A percentile compares a stretch with the other conserved stretches of the same genome.
phyloP scores from a whole-genome alignment of 1,140 invertebrate species.

The Cylas formicarius region DNA sequence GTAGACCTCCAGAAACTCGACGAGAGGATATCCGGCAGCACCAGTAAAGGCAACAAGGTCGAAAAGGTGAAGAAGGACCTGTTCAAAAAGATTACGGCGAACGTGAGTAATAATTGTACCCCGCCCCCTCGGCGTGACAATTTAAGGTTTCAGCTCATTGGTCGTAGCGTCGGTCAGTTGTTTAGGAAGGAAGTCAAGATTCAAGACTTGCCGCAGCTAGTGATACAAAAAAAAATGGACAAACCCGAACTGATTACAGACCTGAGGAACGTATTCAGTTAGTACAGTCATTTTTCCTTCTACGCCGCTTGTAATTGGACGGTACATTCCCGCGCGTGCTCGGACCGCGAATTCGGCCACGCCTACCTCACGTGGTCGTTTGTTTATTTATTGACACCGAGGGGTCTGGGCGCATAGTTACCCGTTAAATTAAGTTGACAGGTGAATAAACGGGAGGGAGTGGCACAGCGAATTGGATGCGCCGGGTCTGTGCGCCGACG shows the following conservation, averaged over 20 bases:
- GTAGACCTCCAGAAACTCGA: constrained; percentile 74
- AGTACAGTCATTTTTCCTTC: constrained; percentile 17
- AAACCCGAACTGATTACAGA: constrained; percentile 42
- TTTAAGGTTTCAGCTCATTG: constrained; percentile 57
- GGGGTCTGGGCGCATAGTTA: no score
- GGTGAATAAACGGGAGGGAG: no score
- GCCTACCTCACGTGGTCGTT: no score
- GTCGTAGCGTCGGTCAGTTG: constrained; percentile 71
- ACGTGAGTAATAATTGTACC: constrained; percentile 49
- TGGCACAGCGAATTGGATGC: no score
- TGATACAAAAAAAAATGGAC: constrained; percentile 49
- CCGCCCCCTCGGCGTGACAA: no score
- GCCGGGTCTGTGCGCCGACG: no score
- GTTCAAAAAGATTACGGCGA: constrained; percentile 80
- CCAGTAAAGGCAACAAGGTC: constrained; percentile 65
- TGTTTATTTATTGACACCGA: no score
- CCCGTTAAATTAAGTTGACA: no score
- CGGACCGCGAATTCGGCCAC: no score
- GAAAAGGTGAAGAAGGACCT: constrained; percentile 85
- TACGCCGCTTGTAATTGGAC: no score
- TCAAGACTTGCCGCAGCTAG: constrained; percentile 64
- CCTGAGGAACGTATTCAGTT: constrained; percentile 32
- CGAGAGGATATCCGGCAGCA: constrained; percentile 66
- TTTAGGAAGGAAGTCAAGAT: constrained; percentile 83
- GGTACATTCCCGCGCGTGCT: no score